phyloP scores from a whole-genome alignment of 2,113 vertebrate genomes.

The Sigmodon hispidus region DNA sequence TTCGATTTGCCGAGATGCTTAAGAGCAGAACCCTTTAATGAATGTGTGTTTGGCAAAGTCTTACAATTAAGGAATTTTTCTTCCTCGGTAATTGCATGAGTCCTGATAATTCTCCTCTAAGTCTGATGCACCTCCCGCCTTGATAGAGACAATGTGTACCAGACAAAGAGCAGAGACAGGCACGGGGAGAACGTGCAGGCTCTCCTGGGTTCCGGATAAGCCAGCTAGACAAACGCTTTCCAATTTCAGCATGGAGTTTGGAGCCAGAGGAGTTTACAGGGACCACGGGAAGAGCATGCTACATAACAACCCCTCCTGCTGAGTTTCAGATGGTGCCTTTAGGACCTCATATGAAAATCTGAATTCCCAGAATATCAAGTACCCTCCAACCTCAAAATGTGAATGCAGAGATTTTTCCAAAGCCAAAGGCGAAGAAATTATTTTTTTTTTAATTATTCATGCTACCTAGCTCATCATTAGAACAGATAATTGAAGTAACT shows the following conservation, averaged over 20 bases:
- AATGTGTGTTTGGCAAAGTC: conserved; percentile 43
- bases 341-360: neutral
- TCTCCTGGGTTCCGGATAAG: conserved; percentile 4
- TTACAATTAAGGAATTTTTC: conserved; percentile 52
- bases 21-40: neutral
- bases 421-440: conserved; percentile 38
- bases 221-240: neutral
- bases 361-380: conserved; percentile 46
- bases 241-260: neutral
- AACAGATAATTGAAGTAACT: conserved; percentile 42
- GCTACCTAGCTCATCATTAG: conserved; percentile 17
- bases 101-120: conserved; percentile 34
- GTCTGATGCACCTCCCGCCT: neutral
- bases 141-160: conserved; percentile 1
- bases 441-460: conserved; percentile 60
- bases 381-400: neutral
- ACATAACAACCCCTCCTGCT: neutral
- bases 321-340: neutral
- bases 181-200: neutral
- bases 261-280: neutral
- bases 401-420: conserved; percentile 9
- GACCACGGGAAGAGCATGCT: neutral
- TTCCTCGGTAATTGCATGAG: conserved; percentile 34
- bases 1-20: neutral
- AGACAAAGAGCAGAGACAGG: conserved; percentile 43